Conservation (phyloP, 2,888 invertebrate species). For the Eutolmus rufibarbis region DNA sequence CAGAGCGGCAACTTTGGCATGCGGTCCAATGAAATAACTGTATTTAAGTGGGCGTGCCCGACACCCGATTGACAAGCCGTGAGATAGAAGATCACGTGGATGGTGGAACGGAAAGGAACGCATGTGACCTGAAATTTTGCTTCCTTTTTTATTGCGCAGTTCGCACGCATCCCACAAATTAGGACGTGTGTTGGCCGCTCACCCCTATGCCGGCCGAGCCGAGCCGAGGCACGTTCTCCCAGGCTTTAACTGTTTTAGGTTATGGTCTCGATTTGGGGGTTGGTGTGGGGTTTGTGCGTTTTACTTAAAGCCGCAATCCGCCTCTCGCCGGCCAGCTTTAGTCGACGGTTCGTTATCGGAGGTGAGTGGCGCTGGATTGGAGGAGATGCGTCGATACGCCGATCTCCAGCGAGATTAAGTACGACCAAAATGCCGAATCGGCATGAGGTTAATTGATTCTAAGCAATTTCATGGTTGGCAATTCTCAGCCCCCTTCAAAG, state of each 20-base stretch:
- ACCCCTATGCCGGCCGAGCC: background rate
- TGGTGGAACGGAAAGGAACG: background rate
- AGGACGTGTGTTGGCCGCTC: conserved; percentile 30
- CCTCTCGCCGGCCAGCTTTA: background rate
- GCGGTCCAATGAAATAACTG: conserved; percentile 64
- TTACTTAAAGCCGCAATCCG: background rate
- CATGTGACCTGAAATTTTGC: conserved; percentile 2
- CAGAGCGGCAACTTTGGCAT: conserved; percentile 50
- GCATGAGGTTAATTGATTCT: conserved; percentile 13
- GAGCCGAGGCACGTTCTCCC: background rate
- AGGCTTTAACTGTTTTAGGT: background rate
- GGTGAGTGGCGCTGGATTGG: background rate
- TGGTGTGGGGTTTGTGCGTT: conserved; percentile 20
- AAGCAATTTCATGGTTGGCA: background rate
- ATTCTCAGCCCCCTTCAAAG: background rate
- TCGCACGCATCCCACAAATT: conserved; percentile 45
- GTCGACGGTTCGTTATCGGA: background rate
- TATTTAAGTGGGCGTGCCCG: conserved; percentile 63
- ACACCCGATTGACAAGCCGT: conserved; percentile 55
- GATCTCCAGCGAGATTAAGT: background rate
- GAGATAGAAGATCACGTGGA: conserved; percentile 25
- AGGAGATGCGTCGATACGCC: too few species aligned
- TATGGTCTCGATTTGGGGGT: background rate
- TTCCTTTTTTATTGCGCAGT: conserved; percentile 32
- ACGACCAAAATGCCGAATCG: background rate